These are phyloP conservation scores for Cynoglossus semilaevis DNA, from an alignment of 2,113 vertebrate genomes.

Conservation along the genomic window DNA sequence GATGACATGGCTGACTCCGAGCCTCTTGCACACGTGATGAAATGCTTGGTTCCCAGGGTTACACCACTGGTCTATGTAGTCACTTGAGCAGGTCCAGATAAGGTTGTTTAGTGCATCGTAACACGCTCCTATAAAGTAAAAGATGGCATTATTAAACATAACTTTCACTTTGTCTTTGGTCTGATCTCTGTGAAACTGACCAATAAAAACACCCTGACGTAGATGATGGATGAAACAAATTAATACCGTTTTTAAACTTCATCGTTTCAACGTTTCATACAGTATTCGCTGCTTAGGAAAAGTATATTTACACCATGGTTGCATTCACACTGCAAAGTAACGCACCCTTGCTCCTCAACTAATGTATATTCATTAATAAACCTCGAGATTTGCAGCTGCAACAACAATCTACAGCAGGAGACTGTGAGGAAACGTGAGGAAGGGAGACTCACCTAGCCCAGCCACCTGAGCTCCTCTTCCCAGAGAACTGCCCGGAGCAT, in stretches of 20 bases:
- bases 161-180: neutral
- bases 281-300: no score
- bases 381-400: no score
- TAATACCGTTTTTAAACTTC: no score
- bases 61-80: constrained; percentile 98
- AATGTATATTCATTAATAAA: no score
- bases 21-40: constrained; percentile 96
- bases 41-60: constrained; percentile 98
- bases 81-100: constrained; percentile 97
- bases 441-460: constrained; percentile 84
- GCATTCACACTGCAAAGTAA: no score
- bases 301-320: no score
- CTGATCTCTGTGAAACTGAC: neutral
- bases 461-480: constrained; percentile 95
- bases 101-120: constrained; percentile 97
- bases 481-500: constrained; percentile 92
- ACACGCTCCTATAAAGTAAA: constrained; percentile 82
- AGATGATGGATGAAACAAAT: no score
- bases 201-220: no score
- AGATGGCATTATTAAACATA: constrained; percentile 3
- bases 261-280: no score
- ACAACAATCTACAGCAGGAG: neutral
- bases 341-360: no score
- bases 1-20: constrained; percentile 94
- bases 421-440: constrained; percentile 2